Percentiles rank a stretch among this genome's conserved stretches.
Evolutionary conservation across 2,888 invertebrate genomes (phyloP).

Genomic region (Diadegma fenestrale): DNA sequence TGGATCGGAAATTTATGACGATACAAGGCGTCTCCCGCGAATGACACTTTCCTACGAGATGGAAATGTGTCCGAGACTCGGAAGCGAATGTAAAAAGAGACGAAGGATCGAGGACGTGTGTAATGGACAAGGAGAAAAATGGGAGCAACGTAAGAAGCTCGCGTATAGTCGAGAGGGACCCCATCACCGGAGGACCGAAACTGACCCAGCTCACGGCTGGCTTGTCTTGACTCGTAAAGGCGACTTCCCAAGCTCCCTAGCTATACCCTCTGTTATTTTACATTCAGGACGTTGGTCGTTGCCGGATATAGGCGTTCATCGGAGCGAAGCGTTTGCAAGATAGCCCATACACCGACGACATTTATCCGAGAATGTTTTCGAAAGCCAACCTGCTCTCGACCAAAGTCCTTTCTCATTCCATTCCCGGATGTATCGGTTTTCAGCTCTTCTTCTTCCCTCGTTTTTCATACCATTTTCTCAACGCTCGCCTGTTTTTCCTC

Average conservation of each 20-base stretch:
- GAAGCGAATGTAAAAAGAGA: neutral
- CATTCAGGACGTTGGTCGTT: constrained; percentile 67
- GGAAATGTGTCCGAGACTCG: constrained; percentile 12
- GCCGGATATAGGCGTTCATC: constrained; percentile 68
- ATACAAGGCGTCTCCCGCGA: constrained; percentile 29
- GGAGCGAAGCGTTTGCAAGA: constrained; percentile 56
- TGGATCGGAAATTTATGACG: constrained; percentile 58
- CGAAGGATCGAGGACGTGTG: neutral
- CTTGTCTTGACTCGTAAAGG: constrained; percentile 51
- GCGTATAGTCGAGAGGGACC: constrained; percentile 23
- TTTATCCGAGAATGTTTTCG: constrained; percentile 68
- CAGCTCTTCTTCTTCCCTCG: constrained; percentile 34
- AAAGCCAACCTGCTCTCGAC: constrained; percentile 46
- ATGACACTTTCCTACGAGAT: constrained; percentile 26
- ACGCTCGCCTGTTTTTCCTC: neutral
- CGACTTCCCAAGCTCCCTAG: constrained; percentile 2
- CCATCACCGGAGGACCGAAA: constrained; percentile 34
- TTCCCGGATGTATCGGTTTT: constrained; percentile 59
- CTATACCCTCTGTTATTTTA: constrained; percentile 62
- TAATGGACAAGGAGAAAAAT: neutral
- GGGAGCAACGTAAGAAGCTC: constrained; percentile 18
- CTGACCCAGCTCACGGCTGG: constrained; percentile 47
- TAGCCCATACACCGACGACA: constrained; percentile 58
- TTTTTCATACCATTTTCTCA: neutral
- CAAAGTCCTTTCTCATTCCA: constrained; percentile 44